phyloP scores from a whole-genome alignment of 2,888 invertebrate genomes.

The Nephrotoma flavescens region DNA sequence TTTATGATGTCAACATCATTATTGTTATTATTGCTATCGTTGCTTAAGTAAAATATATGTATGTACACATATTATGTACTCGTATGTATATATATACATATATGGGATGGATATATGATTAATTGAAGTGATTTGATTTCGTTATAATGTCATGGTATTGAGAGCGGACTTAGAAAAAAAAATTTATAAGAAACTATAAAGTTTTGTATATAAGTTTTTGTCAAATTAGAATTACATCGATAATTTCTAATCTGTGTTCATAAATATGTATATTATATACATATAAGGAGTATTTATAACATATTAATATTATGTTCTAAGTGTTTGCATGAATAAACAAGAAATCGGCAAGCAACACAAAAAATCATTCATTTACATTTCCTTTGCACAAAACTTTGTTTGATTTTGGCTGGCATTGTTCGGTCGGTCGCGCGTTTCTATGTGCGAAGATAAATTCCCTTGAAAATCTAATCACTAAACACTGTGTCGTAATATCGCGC shows the following conservation, averaged over 20 bases:
- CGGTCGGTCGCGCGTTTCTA: neutral
- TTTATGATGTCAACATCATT: neutral
- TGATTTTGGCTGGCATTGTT: neutral
- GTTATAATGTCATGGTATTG: neutral
- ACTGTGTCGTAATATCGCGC: neutral
- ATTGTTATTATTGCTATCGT: neutral
- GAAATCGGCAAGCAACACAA: neutral
- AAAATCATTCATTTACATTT: neutral
- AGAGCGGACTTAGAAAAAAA: neutral
- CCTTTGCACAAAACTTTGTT: neutral
- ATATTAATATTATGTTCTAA: neutral
- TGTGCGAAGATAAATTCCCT: neutral
- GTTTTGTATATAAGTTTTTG: neutral
- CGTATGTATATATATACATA: neutral
- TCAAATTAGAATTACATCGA: neutral
- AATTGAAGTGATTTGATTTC: neutral
- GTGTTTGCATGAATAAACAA: neutral
- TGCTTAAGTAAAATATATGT: neutral
- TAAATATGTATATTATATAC: neutral
- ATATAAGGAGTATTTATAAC: neutral
- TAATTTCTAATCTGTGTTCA: neutral
- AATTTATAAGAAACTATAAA: neutral
- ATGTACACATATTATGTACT: neutral
- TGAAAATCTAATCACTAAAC: neutral
- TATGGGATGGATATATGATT: neutral